A percentile compares a stretch with the other conserved stretches of the same genome.
Conservation (phyloP, 2,113 vertebrate genomes). For the Scomber japonicus region DNA sequence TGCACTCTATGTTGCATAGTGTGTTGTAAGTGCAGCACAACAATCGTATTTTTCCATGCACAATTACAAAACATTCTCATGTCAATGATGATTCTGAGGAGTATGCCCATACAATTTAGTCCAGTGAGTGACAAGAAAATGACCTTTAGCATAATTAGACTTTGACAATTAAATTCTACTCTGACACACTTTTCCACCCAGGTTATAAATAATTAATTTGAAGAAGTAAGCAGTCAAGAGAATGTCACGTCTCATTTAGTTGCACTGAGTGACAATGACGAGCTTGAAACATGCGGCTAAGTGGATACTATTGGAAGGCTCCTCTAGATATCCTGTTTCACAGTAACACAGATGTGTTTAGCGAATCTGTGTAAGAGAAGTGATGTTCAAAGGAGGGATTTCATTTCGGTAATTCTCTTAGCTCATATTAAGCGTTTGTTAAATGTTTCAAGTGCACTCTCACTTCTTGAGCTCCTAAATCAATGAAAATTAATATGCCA, state of each 20-base stretch:
- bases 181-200: constrained; percentile 76
- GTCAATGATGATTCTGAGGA: constrained; percentile 14
- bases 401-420: constrained; percentile 26
- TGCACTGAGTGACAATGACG: constrained; percentile 60
- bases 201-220: constrained; percentile 85
- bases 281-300: constrained; percentile 60
- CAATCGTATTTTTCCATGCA: neutral
- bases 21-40: neutral
- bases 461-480: constrained; percentile 25
- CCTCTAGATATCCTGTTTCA: constrained; percentile 56
- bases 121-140: constrained; percentile 80
- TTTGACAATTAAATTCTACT: constrained; percentile 78
- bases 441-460: constrained; percentile 26
- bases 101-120: constrained; percentile 63
- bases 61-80: neutral
- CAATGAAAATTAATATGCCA: constrained; percentile 39
- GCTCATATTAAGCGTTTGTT: constrained; percentile 35
- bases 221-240: constrained; percentile 77
- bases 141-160: constrained; percentile 81
- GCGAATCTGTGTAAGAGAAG: constrained; percentile 29
- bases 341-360: constrained; percentile 47
- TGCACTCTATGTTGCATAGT: neutral
- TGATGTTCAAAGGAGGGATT: constrained; percentile 32
- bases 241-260: constrained; percentile 82
- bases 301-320: constrained; percentile 60